Evolutionary conservation across 2,888 invertebrate genomes (phyloP).

Genomic region (Seladonia tumulorum): DNA sequence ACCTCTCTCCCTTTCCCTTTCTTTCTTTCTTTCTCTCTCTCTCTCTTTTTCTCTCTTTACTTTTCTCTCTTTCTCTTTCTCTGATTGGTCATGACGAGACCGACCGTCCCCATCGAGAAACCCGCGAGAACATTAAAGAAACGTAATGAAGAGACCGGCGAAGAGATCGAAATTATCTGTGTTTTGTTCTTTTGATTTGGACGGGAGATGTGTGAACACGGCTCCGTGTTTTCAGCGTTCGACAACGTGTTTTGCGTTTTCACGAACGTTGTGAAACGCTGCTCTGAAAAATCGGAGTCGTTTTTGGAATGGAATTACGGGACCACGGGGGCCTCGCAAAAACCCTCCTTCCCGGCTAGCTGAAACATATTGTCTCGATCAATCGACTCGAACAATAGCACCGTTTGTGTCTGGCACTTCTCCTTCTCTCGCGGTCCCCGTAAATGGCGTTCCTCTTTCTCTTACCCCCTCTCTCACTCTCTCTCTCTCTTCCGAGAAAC

Average conservation of each 20-base stretch:
- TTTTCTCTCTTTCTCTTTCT: constrained; percentile 63
- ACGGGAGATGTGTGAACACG: constrained; percentile 33
- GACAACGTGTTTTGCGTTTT: constrained; percentile 68
- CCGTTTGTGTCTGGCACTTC: constrained; percentile 27
- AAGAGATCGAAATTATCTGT: constrained; percentile 25
- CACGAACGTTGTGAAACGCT: constrained; percentile 69
- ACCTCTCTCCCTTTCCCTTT: constrained; percentile 81
- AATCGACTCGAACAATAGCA: constrained; percentile 64
- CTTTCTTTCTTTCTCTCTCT: constrained; percentile 62
- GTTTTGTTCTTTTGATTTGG: constrained; percentile 5
- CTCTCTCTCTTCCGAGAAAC: not conserved
- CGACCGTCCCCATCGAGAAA: constrained; percentile 78
- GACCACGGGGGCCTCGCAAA: constrained; percentile 82
- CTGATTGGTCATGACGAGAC: constrained; percentile 77
- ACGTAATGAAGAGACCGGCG: constrained; percentile 45
- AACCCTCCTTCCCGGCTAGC: constrained; percentile 78
- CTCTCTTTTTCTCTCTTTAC: constrained; percentile 48
- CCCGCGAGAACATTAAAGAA: constrained; percentile 72
- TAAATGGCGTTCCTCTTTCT: not conserved
- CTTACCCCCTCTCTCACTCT: too few relatives aligned
- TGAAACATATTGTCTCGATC: constrained; percentile 80
- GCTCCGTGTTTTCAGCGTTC: constrained; percentile 69
- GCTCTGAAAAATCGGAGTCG: constrained; percentile 69
- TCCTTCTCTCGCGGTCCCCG: not conserved
- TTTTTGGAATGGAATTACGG: constrained; percentile 66